Evolutionary conservation across 2,888 invertebrate species (phyloP).

Genomic region (Leptopilina myrica): DNA sequence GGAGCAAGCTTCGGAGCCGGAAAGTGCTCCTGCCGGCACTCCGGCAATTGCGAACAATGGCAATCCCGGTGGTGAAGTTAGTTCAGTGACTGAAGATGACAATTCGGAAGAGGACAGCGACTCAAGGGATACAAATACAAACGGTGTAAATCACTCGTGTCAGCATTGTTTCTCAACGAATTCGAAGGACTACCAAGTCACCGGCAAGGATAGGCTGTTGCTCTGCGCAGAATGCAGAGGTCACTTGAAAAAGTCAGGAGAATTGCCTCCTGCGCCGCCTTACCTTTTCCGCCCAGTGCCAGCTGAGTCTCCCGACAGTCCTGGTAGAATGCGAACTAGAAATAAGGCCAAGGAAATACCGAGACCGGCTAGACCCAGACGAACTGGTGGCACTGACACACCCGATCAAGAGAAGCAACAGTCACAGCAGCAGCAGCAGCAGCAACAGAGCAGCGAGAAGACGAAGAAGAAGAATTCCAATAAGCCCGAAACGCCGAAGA

Average conservation of each 20-base stretch:
- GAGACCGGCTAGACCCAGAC: constrained; percentile 79
- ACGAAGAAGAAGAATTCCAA: constrained; percentile 72
- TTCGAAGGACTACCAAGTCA: constrained; percentile 78
- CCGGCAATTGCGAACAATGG: constrained; percentile 63
- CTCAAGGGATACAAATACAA: constrained; percentile 86
- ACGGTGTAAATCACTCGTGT: constrained; percentile 78
- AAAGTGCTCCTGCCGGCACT: constrained; percentile 70
- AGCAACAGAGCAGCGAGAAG: constrained; percentile 77
- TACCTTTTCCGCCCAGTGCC: constrained; percentile 79
- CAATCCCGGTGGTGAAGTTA: constrained; percentile 79
- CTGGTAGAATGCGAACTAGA: constrained; percentile 92
- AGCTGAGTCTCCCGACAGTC: constrained; percentile 85
- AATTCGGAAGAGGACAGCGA: constrained; percentile 97
- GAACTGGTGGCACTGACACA: constrained; percentile 80
- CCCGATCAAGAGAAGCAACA: constrained; percentile 77
- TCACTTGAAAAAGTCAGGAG: constrained; percentile 87
- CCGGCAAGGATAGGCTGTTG: constrained; percentile 84
- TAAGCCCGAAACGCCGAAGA: constrained; percentile 74
- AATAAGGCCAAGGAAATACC: constrained; percentile 86
- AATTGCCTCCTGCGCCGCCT: constrained; percentile 81
- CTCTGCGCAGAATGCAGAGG: constrained; percentile 87
- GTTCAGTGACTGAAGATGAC: constrained; percentile 91
- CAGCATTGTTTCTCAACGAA: constrained; percentile 86
- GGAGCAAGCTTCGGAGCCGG: constrained; percentile 74
- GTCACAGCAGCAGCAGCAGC: constrained; percentile 53